These are phyloP conservation scores for Cyanocitta stelleri DNA, from an alignment of 2,113 vertebrate genomes.

Conservation along the genomic window DNA sequence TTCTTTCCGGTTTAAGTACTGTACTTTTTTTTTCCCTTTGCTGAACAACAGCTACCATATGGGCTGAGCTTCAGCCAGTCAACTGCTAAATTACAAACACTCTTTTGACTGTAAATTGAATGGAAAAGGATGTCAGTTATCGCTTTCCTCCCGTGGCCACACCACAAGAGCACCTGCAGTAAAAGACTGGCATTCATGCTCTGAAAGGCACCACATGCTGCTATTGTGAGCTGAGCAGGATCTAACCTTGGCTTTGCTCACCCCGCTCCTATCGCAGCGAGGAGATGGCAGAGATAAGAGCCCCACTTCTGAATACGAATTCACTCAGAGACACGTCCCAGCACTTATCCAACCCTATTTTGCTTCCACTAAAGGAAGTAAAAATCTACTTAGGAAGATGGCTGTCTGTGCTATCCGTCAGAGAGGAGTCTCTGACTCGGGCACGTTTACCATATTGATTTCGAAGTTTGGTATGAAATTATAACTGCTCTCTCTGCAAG, in stretches of 20 bases:
- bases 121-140: constrained; percentile 67
- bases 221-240: constrained; percentile 47
- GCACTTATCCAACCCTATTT: neutral
- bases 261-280: neutral
- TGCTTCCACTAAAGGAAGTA: constrained; percentile 4
- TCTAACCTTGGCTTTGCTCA: constrained; percentile 41
- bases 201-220: constrained; percentile 55
- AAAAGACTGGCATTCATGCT: constrained; percentile 49
- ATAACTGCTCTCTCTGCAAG: neutral
- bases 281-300: constrained; percentile 47
- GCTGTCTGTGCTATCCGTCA: neutral
- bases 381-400: neutral
- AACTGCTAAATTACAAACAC: constrained; percentile 64
- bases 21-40: neutral
- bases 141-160: constrained; percentile 61
- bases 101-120: constrained; percentile 66
- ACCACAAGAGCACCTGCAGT: constrained; percentile 72
- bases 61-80: constrained; percentile 64
- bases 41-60: constrained; percentile 67
- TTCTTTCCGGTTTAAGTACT: constrained; percentile 42
- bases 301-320: neutral
- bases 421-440: neutral
- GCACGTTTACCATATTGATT: neutral
- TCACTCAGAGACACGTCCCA: neutral
- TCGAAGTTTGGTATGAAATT: neutral